Evolutionary conservation across 2,888 invertebrate genomes (phyloP), one percentile per base, ranked within the genome.

Genomic region (Harmothoe impar): DNA sequence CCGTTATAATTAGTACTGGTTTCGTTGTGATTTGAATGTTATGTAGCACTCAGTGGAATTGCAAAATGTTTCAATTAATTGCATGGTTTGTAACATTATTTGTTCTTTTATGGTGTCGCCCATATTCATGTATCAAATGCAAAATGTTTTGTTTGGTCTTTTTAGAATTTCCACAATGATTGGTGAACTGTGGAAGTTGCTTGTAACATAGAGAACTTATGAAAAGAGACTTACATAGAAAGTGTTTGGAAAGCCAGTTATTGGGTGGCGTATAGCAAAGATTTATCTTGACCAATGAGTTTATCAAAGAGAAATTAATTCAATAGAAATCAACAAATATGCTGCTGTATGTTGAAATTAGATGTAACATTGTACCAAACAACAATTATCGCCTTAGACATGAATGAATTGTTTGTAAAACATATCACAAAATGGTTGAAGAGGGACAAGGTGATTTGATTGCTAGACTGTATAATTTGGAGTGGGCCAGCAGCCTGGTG

Each of bases 141-240:
- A 68, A 68, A 68, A 68, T 68, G n/a, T 68, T n/a, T 68, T n/a
- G 68, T 68, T 68, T 68, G n/a, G 68, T 68, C 17, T 68, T 68
- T 68, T 68, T 68, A 68, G 12, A 68, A 10, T 68, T 7, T 68
- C n/a, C 68, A 68, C n/a, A 68, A 20, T n/a, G 7, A 25, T 68
- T 25, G 12, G 68, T 68, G n/a, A 68, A 68, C 7, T 20, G 68
- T 25, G 7, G 68, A n/a, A n/a, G n/a, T n/a, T n/a, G n/a, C n/a
- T 54, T 54, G 68, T n/a, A 25, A 68, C n/a, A 12, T n/a, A 68
- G 25, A n/a, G 12, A n/a, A 25, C 68, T 25, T 68, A n/a, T 68
- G n/a, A 68, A 68, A 68, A 68, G 68, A 68, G 68, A 68, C 68
- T 68, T 68, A 68, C 25, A 68, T 68, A 25, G n/a, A 12, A 52